Evolutionary conservation across 2,113 vertebrate species (phyloP), one percentile per base, ranked within the genome.

Genomic region (Nesogale talazaci): DNA sequence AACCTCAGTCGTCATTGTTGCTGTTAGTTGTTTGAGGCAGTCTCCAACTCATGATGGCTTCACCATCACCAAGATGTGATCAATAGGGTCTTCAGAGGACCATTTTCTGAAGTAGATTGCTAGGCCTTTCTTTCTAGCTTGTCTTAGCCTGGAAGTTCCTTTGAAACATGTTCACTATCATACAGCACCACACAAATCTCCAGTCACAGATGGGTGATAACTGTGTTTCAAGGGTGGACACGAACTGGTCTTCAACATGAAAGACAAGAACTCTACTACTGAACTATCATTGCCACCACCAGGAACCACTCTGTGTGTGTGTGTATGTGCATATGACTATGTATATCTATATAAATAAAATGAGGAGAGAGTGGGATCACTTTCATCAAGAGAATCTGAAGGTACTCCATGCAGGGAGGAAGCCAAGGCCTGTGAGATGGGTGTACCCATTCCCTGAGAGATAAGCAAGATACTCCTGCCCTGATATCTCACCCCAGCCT

Each of bases 371-470:
- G 25, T 65, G 22, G 25, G 38, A 56, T 38, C 40, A 42, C 29
- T 65, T 82, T 70, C 80, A 42, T 40, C 16, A 59, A 25, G 83
- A 74, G 63, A 85, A 84, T 76, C 27, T 19, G 27, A 67, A 29
- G 6, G 22, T 0, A 6, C 5, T 3, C 16, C 31, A 11, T 1
- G 5, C 59, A 76, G 57, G 38, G 38, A 52, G 19, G n/a, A 29
- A 87, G 72, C 4, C 2, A 63, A 46, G 19, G 42, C 23, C 72
- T 56, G 2, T 3, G 11, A 12, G 40, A 6, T 1, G 22, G 23
- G 15, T 59, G n/a, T 9, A 5, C 69, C n/a, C 69, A 34, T 5
- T 70, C 25, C 16, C 69, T n/a, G n/a, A 70, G 29, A 89, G 40
- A 31, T 1, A 40, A 1, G 70, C 27, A 31, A 65, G 69, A 27